Evolutionary conservation across 2,888 invertebrate genomes (phyloP).

Genomic region (Volucella zonaria): DNA sequence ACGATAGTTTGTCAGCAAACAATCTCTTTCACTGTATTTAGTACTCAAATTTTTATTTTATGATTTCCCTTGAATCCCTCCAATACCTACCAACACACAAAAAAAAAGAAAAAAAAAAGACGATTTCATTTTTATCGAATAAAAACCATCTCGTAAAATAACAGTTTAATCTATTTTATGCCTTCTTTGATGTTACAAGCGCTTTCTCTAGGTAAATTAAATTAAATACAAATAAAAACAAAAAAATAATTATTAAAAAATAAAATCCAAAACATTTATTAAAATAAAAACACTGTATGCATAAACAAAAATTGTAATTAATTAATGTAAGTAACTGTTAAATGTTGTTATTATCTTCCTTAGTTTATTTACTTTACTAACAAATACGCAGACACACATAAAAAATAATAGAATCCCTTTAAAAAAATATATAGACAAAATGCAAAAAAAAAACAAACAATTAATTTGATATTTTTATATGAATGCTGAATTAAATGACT

Average conservation of each 20-base stretch:
- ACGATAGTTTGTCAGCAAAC: too few relatives aligned
- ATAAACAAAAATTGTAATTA: constrained; percentile 63
- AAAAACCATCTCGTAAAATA: constrained; percentile 15
- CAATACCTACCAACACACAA: not conserved
- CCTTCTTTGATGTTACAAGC: constrained; percentile 60
- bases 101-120: not conserved
- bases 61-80: not conserved
- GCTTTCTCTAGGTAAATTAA: constrained; percentile 58
- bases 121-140: constrained; percentile 8
- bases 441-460: constrained; percentile 40
- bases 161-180: constrained; percentile 37
- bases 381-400: not conserved
- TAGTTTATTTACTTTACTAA: constrained; percentile 40
- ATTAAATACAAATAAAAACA: constrained; percentile 39
- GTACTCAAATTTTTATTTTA: too few relatives aligned
- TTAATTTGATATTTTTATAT: constrained; percentile 73
- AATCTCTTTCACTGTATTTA: too few relatives aligned
- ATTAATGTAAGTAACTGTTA: constrained; percentile 69
- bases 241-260: constrained; percentile 37
- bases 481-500: constrained; percentile 70
- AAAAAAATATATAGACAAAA: constrained; percentile 21
- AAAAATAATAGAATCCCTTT: not conserved
- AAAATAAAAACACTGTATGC: constrained; percentile 49
- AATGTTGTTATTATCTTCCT: constrained; percentile 70
- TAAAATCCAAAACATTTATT: constrained; percentile 42